Base-by-base conservation (phyloP, 92 coral and sea anemone species). In the Phenganax subtilis region DNA sequence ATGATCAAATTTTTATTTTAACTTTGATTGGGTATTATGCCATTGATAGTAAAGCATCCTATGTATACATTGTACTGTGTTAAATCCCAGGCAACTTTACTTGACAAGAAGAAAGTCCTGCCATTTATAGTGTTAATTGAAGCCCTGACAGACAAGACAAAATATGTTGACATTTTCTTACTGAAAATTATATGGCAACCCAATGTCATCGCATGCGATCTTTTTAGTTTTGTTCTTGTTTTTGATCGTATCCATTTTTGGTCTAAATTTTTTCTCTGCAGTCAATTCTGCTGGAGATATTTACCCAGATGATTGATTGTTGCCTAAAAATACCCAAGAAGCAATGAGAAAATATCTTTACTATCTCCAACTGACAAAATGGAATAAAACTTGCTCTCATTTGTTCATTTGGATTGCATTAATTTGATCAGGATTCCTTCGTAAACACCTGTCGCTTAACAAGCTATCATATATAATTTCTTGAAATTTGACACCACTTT, bases 121-220 rank as follows among this genome's bases (percentile, higher is more conserved):
- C 47, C 47, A 37, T 37, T 37, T 37, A 37, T 37, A 37, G 47
- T 37, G 47, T 37, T 37, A 37, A 37, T 37, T 5, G 5, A 37
- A 37, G 65, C 65, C 16, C 65, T 3, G 27, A 59, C 65, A 69
- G 6, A 27, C n/a, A 69, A 69, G 51, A 69, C 31, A 8, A 73
- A 37, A 20, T 20, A 20, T 20, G 25, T 20, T 20, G 25, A 20
- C 25, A 67, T 72, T 65, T 27, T 82, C 94, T 87, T 83, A 94
- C 98, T 92, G 90, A 58, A 94, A 94, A 87, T 94, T 89, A 77
- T 89, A 86, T 51, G 98, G 98, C 57, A 54, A 82, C 31, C 98
- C 97, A 87, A 94, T 94, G 84, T 94, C 97, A 0, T 90, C 92
- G 70, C 92, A 92, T 71, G 97, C 85, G 31, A 94, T 67, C 75